Evolutionary conservation across 1,140 invertebrate species (phyloP), one percentile per base, ranked within the genome.

Genomic region (Polypedilum pembai): DNA sequence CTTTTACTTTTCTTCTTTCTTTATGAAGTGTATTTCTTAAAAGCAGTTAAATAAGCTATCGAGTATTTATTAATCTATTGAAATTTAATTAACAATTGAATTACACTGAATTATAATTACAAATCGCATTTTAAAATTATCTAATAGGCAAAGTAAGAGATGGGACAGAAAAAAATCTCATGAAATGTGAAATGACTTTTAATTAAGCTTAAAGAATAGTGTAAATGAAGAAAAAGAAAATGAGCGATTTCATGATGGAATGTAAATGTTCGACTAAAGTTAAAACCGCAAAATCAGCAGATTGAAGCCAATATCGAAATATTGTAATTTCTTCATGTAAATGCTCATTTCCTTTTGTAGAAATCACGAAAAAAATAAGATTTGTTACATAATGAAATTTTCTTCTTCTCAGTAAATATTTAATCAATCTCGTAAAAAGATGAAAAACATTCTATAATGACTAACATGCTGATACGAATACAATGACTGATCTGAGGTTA

Each of bases 401-500:
- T 33, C 24, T 33, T 33, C 24, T 33, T 33, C 24, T 33, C 24
- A 33, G 45, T 56, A 56, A 56, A n/a, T 56, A n/a, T n/a, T 56
- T 56, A 56, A 56, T 56, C 45, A 56, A 56, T 12, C 8, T 12
- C 45, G 12, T 12, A n/a, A 56, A n/a, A 56, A 56, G n/a, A 56
- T 56, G 8, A 56, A 56, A n/a, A n/a, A 56, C 24, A 33, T 33
- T 33, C 24, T 33, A 33, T 33, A 56, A 56, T 56, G 8, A 45
- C 15, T 45, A 45, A 45, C 41, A 12, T 45, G 8, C n/a, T 56
- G 45, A 56, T 56, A 56, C 45, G n/a, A 15, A 12, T 12, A 56
- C 45, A 56, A 56, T 56, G 45, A n/a, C 45, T 56, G 45, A 56
- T 69, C 20, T 18, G 65, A 69, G 65, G 65, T 69, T 69, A 69